Base-by-base conservation (phyloP, 2,797 vertebrate species). In the Neoniphon sammara region DNA sequence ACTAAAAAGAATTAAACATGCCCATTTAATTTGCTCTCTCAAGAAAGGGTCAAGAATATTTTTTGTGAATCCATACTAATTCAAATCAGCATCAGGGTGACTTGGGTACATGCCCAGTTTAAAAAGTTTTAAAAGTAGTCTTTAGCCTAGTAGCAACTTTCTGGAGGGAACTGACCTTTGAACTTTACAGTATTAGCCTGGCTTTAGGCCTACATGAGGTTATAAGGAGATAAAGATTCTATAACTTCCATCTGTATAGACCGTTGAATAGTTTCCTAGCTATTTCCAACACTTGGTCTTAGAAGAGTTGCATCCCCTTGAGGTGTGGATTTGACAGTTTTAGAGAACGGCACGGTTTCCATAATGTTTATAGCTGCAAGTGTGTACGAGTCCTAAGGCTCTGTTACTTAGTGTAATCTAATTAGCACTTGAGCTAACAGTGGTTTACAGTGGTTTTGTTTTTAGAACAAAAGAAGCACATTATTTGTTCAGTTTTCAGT, bases 351-450 rank as follows among this genome's bases (percentile, higher is more conserved):
- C 21, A 46, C 50, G 58, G 50, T 57, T 56, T 69, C 27, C 30
- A 14, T 68, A 73, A 61, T 60, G 59, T 46, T 46, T 46, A 17
- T 5, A 44, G 42, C 36, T 23, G 18, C 36, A 49, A 72, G 31
- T 64, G 60, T 64, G n/a, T 47, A 52, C 12, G 1, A 36, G 50
- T 34, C 63, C 55, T 74, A 30, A 44, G 66, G 62, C 63, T 9
- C 10, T 17, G 31, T 31, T 59, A 53, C 42, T 73, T 23, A 50
- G 47, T 52, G 56, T 60, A 52, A 66, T 66, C 71, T 65, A 56
- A 73, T 66, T 61, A 67, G 39, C 17, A 55, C 36, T 75, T 67
- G 67, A 70, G 56, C 55, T 60, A 60, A 70, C 30, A 60, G 31
- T 49, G 12, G 31, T 50, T 66, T 60, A 44, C 46, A 60, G 64